phyloP scores from a whole-genome alignment of 2,113 vertebrate genomes.

The Thryonomys swinderianus region DNA sequence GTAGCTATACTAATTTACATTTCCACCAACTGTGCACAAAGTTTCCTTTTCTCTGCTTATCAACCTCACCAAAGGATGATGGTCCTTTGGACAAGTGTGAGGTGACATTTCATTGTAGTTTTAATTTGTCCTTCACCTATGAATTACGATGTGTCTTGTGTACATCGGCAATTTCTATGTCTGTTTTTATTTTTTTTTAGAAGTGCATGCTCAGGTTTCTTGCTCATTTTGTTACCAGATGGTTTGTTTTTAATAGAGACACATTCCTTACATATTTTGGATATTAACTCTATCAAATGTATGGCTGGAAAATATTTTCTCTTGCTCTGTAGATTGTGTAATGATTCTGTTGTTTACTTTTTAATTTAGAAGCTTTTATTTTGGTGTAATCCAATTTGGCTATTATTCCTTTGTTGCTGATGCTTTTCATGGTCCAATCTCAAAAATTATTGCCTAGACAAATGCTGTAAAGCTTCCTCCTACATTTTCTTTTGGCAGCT shows the following conservation, averaged over 20 bases:
- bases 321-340: neutral
- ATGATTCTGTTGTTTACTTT: neutral
- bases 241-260: neutral
- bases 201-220: neutral
- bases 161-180: neutral
- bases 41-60: neutral
- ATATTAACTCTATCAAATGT: neutral
- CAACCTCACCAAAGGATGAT: neutral
- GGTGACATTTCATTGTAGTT: neutral
- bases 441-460: neutral
- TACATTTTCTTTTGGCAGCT: neutral
- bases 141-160: neutral
- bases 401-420: neutral
- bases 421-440: neutral
- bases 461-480: neutral
- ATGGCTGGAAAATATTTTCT: neutral
- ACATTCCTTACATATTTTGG: neutral
- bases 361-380: neutral
- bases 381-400: neutral
- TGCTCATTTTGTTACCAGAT: neutral
- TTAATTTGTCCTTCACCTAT: neutral
- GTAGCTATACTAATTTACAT: neutral
- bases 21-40: neutral
- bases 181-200: neutral
- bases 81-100: neutral